These are phyloP conservation scores for Drosophila kepulauana DNA, from an alignment of 1,140 invertebrate genomes.

Conservation along the genomic window DNA sequence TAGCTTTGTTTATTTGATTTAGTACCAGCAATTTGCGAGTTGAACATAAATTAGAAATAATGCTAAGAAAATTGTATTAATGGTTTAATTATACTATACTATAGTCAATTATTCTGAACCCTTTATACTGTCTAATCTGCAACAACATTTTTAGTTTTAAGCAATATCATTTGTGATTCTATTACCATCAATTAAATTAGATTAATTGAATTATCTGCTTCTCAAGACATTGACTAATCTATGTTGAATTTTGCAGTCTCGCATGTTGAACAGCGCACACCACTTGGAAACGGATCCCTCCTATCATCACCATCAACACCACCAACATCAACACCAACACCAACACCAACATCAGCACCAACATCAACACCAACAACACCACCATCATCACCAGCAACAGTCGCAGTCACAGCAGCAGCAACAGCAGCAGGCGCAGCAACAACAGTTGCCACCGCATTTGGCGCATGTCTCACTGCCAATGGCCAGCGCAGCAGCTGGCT, in stretches of 20 bases:
- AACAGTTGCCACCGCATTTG: constrained; percentile 50
- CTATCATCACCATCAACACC: constrained; percentile 78
- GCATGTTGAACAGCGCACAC: constrained; percentile 72
- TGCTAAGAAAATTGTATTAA: too few species aligned
- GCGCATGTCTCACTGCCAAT: constrained; percentile 45
- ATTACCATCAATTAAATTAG: too few species aligned
- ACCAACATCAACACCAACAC: constrained; percentile 64
- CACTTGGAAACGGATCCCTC: constrained; percentile 85
- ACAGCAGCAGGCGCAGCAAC: constrained; percentile 40
- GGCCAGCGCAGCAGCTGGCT: constrained; percentile 44
- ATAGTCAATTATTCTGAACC: too few species aligned
- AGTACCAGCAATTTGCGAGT: too few species aligned
- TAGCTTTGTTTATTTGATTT: too few species aligned
- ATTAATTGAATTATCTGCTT: too few species aligned
- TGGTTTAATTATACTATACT: too few species aligned
- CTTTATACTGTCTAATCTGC: too few species aligned
- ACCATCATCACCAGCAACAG: constrained; percentile 48
- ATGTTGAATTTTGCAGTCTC: constrained; percentile 54
- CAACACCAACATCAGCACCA: constrained; percentile 53
- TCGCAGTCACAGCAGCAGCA: constrained; percentile 50
- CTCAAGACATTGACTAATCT: background rate
- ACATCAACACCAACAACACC: constrained; percentile 49
- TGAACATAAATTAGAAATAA: too few species aligned
- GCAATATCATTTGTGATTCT: too few species aligned
- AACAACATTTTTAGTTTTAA: too few species aligned